A percentile compares a stretch with the other conserved stretches of the same genome.
phyloP scores from a whole-genome alignment of 2,113 vertebrate genomes.

The Struthio camelus region DNA sequence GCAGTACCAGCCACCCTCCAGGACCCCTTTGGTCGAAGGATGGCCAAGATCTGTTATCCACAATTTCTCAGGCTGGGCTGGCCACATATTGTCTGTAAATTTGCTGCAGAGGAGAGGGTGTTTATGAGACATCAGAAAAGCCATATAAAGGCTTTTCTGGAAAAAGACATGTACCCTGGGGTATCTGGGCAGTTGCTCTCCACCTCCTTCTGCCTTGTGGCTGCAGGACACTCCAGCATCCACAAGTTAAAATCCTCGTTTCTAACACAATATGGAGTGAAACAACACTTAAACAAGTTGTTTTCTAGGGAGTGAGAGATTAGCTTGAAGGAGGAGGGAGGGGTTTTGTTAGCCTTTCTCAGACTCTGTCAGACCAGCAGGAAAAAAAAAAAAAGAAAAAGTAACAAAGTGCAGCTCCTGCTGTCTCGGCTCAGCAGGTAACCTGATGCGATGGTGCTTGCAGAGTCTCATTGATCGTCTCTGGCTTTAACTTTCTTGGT shows the following conservation, averaged over 20 bases:
- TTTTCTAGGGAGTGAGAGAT: neutral
- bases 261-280: rapidly evolving
- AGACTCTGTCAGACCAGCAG: slow-evolving; percentile 14
- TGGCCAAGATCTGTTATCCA: neutral
- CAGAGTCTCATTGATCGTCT: slow-evolving; percentile 67
- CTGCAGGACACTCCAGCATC: neutral
- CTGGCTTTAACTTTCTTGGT: slow-evolving; percentile 73
- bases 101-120: neutral
- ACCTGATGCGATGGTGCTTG: slow-evolving; percentile 39
- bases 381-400: neutral
- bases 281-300: neutral
- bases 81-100: neutral
- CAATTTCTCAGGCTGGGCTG: neutral
- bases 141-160: neutral
- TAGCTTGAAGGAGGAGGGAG: neutral
- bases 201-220: neutral
- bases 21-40: neutral
- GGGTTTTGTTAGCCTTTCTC: neutral
- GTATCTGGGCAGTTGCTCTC: neutral
- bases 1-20: neutral
- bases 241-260: neutral
- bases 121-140: neutral
- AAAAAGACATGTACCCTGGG: neutral
- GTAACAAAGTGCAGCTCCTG: neutral
- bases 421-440: slow-evolving; percentile 61